A percentile compares a stretch with the other conserved stretches of the same genome.
phyloP scores from a whole-genome alignment of 1,140 invertebrate genomes.

The Marisa cornuarietis region DNA sequence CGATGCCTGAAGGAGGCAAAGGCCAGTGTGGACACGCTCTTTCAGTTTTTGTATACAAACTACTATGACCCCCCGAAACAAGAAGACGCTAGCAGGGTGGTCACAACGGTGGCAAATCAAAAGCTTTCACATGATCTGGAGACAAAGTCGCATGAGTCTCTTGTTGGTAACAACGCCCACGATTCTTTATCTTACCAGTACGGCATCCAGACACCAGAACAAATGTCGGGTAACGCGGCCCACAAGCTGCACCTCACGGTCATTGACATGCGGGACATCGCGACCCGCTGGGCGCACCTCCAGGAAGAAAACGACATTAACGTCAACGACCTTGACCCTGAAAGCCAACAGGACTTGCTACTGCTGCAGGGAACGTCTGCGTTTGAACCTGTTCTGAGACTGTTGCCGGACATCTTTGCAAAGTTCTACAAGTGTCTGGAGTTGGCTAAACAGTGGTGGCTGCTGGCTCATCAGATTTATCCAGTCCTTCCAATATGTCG shows the following conservation, averaged over 20 bases:
- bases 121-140: too few species aligned
- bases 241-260: slow-evolving; percentile 30
- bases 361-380: slow-evolving; percentile 29
- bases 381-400: slow-evolving; percentile 41
- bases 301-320: slow-evolving; percentile 38
- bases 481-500: slow-evolving; percentile 24
- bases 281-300: slow-evolving; percentile 40
- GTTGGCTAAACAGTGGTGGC: slow-evolving; percentile 49
- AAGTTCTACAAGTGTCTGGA: slow-evolving; percentile 52
- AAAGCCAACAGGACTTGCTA: slow-evolving; percentile 48
- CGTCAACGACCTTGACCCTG: slow-evolving; percentile 41
- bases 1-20: slow-evolving; percentile 16
- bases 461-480: slow-evolving; percentile 41
- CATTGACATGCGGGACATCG: slow-evolving; percentile 31
- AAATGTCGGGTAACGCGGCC: slow-evolving; percentile 15
- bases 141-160: too few species aligned
- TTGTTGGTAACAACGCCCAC: background rate
- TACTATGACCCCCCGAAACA: too few species aligned
- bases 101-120: too few species aligned
- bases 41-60: background rate
- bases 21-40: background rate
- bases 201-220: slow-evolving; percentile 21
- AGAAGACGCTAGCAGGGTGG: too few species aligned
- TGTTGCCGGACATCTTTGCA: slow-evolving; percentile 50
- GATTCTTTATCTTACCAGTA: slow-evolving; percentile 16